These are phyloP conservation scores for Micromesistius poutassou DNA, from an alignment of 2,797 vertebrate genomes.

Conservation along the genomic window DNA sequence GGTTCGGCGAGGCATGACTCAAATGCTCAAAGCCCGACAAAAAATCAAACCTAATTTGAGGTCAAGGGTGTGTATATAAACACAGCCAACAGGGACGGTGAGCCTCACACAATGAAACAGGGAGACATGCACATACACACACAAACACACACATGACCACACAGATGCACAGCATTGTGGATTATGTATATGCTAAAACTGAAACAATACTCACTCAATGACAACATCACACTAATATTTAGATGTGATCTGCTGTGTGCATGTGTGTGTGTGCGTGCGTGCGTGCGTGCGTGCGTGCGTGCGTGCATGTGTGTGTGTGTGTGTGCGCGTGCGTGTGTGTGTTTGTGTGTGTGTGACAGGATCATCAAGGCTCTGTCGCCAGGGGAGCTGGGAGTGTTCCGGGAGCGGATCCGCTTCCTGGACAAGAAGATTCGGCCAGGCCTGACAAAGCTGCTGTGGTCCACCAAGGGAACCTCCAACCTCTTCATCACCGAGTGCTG, in stretches of 20 bases:
- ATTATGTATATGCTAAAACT: not conserved
- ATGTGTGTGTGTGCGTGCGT: too few relatives aligned
- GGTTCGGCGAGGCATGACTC: constrained; percentile 35
- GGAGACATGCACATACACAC: not conserved
- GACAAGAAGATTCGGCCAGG: constrained; percentile 84
- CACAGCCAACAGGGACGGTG: constrained; percentile 12
- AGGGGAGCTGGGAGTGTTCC: constrained; percentile 79
- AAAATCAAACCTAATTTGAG: constrained; percentile 34
- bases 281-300: not conserved
- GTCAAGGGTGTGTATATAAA: constrained; percentile 56
- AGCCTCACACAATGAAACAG: not conserved
- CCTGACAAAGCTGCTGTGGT: constrained; percentile 80
- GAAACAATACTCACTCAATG: constrained; percentile 2
- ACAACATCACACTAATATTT: constrained; percentile 15
- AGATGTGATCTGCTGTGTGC: not conserved
- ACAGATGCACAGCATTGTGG: not conserved
- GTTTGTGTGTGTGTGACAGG: constrained; percentile 55
- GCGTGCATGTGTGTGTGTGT: constrained; percentile 6
- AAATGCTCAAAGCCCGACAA: constrained; percentile 48
- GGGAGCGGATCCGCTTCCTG: constrained; percentile 74
- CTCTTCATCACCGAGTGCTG: constrained; percentile 81
- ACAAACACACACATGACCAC: constrained; percentile 4
- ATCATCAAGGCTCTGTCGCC: constrained; percentile 75
- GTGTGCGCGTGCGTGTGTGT: constrained; percentile 3
- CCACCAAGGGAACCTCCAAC: constrained; percentile 71